Conservation (phyloP, 2,113 vertebrate genomes). For the Corvus cornix region DNA sequence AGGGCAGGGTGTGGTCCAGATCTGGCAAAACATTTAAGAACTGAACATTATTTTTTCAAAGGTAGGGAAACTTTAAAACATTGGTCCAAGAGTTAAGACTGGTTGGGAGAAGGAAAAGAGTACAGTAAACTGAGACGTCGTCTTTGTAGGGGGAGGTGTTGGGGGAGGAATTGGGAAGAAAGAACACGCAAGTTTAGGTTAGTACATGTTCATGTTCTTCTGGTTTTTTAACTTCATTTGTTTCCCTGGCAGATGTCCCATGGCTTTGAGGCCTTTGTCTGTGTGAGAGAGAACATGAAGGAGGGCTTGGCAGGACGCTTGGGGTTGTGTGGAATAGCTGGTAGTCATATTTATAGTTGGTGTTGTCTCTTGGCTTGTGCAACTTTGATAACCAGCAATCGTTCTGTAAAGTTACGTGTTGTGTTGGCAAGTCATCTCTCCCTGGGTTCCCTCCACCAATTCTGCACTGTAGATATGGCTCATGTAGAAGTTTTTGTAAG, state of each 20-base stretch:
- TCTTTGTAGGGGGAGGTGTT: slow-evolving; percentile 43
- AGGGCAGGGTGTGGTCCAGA: slow-evolving; percentile 55
- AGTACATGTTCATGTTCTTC: slow-evolving; percentile 69
- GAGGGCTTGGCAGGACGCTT: slow-evolving; percentile 57
- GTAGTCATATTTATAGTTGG: slow-evolving; percentile 54
- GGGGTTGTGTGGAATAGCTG: slow-evolving; percentile 46
- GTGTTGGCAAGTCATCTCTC: background rate
- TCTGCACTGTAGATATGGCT: background rate
- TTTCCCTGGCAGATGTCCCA: slow-evolving; percentile 69
- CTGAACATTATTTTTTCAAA: slow-evolving; percentile 65
- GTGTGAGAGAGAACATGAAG: slow-evolving; percentile 68
- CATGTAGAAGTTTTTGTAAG: background rate
- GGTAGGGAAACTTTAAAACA: slow-evolving; percentile 59
- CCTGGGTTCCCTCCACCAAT: background rate
- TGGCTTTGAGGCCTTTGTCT: slow-evolving; percentile 72
- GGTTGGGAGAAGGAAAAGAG: slow-evolving; percentile 33
- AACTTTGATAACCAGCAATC: slow-evolving; percentile 25
- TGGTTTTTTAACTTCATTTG: slow-evolving; percentile 72
- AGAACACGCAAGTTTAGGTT: slow-evolving; percentile 66
- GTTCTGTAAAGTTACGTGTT: background rate
- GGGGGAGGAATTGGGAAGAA: slow-evolving; percentile 55
- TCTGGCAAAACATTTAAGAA: slow-evolving; percentile 62
- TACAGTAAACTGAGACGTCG: slow-evolving; percentile 3
- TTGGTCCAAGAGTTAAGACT: slow-evolving; percentile 43
- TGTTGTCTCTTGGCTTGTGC: slow-evolving; percentile 62